Evolutionary conservation across 2,113 vertebrate genomes (phyloP).

Genomic region (Bostrychus sinensis): DNA sequence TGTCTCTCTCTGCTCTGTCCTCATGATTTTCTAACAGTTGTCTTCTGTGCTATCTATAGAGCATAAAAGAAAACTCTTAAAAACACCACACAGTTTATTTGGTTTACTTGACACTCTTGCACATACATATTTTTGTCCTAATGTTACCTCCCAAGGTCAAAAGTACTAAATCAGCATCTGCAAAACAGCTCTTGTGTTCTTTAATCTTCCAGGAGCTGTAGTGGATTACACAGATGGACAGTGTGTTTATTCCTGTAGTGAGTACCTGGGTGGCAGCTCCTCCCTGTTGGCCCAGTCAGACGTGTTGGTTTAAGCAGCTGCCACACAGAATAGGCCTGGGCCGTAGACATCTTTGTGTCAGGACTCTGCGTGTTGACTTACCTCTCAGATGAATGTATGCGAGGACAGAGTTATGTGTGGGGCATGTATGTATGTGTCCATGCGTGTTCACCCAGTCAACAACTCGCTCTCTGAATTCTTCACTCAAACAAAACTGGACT

Average conservation of each 20-base stretch:
- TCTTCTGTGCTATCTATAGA: no score
- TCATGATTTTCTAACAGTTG: no score
- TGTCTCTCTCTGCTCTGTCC: no score
- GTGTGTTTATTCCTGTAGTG: not conserved
- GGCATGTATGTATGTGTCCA: not conserved
- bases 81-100: no score
- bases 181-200: no score
- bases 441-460: constrained; percentile 6
- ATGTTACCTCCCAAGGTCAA: no score
- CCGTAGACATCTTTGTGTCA: not conserved
- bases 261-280: not conserved
- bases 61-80: no score
- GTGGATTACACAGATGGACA: no score
- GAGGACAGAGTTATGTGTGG: not conserved
- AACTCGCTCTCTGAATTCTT: not conserved
- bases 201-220: no score
- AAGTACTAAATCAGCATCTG: no score
- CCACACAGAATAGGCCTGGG: not conserved
- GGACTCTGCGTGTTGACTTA: constrained; percentile 15
- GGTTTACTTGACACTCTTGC: no score
- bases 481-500: not conserved
- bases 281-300: constrained; percentile 19
- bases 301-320: constrained; percentile 23
- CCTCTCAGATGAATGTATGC: constrained; percentile 7
- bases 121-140: no score